Base-by-base conservation (phyloP, 2,888 invertebrate genomes). In the Timema cristinae region DNA sequence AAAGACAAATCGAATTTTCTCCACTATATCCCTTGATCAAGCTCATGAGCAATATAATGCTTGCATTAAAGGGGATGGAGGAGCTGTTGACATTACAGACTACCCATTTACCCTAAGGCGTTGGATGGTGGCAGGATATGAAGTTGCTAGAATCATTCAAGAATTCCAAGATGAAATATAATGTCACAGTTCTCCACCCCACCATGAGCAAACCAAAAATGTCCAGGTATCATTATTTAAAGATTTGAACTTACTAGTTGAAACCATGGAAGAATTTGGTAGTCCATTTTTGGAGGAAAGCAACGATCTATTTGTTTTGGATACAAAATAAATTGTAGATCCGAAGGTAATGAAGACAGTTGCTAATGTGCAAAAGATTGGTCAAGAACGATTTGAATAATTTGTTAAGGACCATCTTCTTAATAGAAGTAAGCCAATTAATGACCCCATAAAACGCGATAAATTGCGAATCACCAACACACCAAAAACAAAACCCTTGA, bases 81-180 rank as follows among this genome's bases (percentile, higher is more conserved):
- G 5, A 59, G 15, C 59, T 59, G 59, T n/a, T 7, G 5, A 1
- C 8, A 6, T 59, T 13, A n/a, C 63, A 11, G 13, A 59, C 13
- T 66, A 69, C 15, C 67, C 71, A 11, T 47, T 47, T 50, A 69
- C 72, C 1, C 69, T 71, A 11, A n/a, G 71, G 54, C 54, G 72
- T 6, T 75, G 69, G 74, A 74, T 74, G 74, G 72, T 75, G 49
- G 71, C 71, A 59, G 69, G 72, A 66, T 52, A 70, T 66, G 72
- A 75, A 61, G 59, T 75, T 48, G 10, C 67, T 48, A 69, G 71
- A 50, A n/a, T 73, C n/a, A 68, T 32, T 67, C n/a, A 51, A 66
- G 70, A 73, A 54, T 75, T 72, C 9, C 59, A 59, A 16, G 13
- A 5, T 71, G 66, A 68, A 56, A 16, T 9, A 50, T 49, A 11